Evolutionary conservation across 2,888 invertebrate genomes (phyloP).

Genomic region (Acanthosepion esculentum): DNA sequence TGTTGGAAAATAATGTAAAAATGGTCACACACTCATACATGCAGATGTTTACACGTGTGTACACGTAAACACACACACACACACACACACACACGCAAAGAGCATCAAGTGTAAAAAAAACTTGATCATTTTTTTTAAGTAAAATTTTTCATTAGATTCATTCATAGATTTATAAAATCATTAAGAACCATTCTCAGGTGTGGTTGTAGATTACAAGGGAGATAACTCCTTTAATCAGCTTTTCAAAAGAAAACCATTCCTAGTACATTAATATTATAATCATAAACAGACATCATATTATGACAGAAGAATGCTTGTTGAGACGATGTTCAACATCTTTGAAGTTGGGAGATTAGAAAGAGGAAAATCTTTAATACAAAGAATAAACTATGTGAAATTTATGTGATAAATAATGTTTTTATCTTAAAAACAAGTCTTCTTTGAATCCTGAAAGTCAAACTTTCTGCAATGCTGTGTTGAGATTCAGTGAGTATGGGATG

Average conservation of each 20-base stretch:
- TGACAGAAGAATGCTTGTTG: not conserved
- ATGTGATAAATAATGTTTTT: not conserved
- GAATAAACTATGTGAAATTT: not conserved
- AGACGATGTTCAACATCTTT: conserved; percentile 17
- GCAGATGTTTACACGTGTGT: no score
- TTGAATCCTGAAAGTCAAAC: not conserved
- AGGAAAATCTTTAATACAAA: conserved; percentile 33
- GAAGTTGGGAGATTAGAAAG: not conserved
- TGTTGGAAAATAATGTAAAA: no score
- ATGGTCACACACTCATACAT: no score
- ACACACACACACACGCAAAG: no score
- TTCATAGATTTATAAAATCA: not conserved
- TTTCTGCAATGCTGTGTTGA: not conserved
- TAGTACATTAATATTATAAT: not conserved
- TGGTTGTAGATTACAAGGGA: not conserved
- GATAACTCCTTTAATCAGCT: conserved; percentile 33
- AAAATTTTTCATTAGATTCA: not conserved
- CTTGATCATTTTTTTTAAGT: no score
- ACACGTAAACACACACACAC: no score
- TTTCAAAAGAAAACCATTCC: not conserved
- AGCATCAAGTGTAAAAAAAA: no score
- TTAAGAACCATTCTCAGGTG: not conserved
- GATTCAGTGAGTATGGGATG: not conserved
- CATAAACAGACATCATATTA: not conserved
- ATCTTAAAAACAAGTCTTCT: not conserved